Evolutionary conservation across 2,797 vertebrate genomes (phyloP).

Genomic region (Acomys russatus): DNA sequence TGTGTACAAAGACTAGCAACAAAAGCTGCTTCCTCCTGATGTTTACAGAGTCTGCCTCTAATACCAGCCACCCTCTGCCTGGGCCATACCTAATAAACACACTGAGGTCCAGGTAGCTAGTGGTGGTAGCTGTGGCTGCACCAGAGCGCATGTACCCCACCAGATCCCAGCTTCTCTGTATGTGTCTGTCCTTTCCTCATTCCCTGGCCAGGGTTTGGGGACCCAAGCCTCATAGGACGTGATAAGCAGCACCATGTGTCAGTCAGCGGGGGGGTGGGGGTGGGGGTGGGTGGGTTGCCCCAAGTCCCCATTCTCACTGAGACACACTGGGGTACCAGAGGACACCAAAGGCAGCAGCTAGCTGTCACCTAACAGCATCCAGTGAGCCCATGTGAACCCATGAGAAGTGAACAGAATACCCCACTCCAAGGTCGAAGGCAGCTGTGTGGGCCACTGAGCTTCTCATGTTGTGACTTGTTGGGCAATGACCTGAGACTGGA

Average conservation of each 20-base stretch:
- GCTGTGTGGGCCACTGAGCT: background rate
- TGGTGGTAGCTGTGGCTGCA: background rate
- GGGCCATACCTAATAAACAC: background rate
- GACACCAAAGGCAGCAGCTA: background rate
- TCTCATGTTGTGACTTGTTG: background rate
- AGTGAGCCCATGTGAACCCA: background rate
- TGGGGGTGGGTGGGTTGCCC: background rate
- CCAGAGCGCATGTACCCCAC: background rate
- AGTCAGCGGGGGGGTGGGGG: background rate
- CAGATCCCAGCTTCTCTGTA: background rate
- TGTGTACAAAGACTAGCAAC: background rate
- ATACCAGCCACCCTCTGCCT: background rate
- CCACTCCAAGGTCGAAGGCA: too few relatives aligned
- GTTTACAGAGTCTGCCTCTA: background rate
- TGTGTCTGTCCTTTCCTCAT: background rate
- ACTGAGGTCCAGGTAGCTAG: background rate
- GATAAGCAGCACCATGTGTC: background rate
- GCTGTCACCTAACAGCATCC: background rate
- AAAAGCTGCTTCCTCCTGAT: background rate
- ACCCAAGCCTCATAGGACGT: background rate
- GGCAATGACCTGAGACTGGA: background rate
- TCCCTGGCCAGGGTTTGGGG: background rate
- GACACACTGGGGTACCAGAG: background rate
- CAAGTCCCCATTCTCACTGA: background rate
- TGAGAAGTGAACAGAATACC: accelerated